phyloP scores from a whole-genome alignment of 2,888 invertebrate species.

The Aleiodes alternator region DNA sequence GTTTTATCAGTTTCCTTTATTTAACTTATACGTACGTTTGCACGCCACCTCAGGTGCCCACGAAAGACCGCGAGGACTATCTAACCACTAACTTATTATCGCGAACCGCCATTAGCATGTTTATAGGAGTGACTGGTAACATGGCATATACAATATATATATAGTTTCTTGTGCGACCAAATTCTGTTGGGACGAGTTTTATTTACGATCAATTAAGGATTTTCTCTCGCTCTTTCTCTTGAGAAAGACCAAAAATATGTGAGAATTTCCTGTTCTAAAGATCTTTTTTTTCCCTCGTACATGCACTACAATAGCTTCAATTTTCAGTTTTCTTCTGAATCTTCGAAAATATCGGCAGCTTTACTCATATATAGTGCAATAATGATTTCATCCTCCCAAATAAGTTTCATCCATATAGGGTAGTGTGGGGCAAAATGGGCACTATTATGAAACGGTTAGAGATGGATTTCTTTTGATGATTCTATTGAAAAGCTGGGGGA shows the following conservation, averaged over 20 bases:
- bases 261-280: too few species aligned
- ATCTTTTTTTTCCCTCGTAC: too few species aligned
- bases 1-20: conserved; percentile 15
- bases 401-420: too few species aligned
- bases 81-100: conserved; percentile 68
- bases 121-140: conserved; percentile 66
- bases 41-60: conserved; percentile 44
- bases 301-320: too few species aligned
- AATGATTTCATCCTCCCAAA: too few species aligned
- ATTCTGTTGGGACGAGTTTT: conserved; percentile 8
- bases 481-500: too few species aligned
- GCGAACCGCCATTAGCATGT: conserved; percentile 69
- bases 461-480: too few species aligned
- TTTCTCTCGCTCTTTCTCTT: conserved; percentile 26
- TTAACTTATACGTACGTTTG: conserved; percentile 34
- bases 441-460: too few species aligned
- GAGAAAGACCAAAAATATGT: neutral
- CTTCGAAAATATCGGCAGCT: too few species aligned
- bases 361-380: too few species aligned
- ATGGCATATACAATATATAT: conserved; percentile 49
- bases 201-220: conserved; percentile 65
- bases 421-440: too few species aligned
- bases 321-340: too few species aligned
- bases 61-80: conserved; percentile 51
- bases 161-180: conserved; percentile 2